These are phyloP conservation scores for Ganaspis brasiliensis DNA, from an alignment of 2,888 invertebrate genomes.

Conservation along the genomic window DNA sequence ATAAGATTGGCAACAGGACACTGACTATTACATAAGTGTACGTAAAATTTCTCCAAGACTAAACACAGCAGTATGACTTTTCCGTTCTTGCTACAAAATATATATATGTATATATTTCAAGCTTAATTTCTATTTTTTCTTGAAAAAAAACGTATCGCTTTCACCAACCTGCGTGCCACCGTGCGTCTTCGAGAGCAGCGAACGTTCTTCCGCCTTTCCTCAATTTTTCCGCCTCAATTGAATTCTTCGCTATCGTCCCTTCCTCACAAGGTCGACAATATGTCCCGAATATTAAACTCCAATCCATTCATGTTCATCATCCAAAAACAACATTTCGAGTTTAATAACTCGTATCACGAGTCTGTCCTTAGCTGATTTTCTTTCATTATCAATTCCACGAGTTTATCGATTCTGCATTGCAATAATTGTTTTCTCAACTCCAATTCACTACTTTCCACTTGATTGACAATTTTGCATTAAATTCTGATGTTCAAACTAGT, in stretches of 20 bases:
- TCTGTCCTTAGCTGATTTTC: constrained; percentile 47
- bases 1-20: constrained; percentile 36
- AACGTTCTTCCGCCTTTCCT: constrained; percentile 44
- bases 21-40: constrained; percentile 34
- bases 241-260: constrained; percentile 32
- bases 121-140: constrained; percentile 49
- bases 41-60: constrained; percentile 27
- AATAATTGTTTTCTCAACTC: neutral
- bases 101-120: constrained; percentile 25
- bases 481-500: neutral
- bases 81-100: neutral
- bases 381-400: constrained; percentile 44
- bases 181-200: constrained; percentile 35
- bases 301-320: constrained; percentile 19
- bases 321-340: constrained; percentile 25
- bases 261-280: constrained; percentile 40
- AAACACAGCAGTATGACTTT: constrained; percentile 38
- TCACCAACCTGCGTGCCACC: constrained; percentile 56
- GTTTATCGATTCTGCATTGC: constrained; percentile 39
- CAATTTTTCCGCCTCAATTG: constrained; percentile 35
- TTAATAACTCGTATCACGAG: constrained; percentile 37
- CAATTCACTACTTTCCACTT: constrained; percentile 37
- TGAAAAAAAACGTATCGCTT: constrained; percentile 47
- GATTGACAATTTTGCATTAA: constrained; percentile 29
- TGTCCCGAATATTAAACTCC: constrained; percentile 5